Conservation (phyloP, 2,797 vertebrate genomes). For the Rhinoraja longicauda region DNA sequence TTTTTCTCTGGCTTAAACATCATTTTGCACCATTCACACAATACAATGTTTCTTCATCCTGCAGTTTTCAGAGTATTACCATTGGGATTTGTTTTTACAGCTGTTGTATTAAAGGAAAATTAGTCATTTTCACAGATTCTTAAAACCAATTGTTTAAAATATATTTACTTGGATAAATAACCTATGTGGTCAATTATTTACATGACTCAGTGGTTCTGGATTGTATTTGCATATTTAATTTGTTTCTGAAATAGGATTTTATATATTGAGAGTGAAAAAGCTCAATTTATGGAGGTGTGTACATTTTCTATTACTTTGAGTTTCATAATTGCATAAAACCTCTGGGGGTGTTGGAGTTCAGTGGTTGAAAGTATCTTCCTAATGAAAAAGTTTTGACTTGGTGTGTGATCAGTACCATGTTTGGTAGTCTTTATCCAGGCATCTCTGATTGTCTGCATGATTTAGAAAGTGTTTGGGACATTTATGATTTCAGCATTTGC, state of each 20-base stretch:
- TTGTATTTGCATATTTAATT: background rate
- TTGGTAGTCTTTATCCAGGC: background rate
- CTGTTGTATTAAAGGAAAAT: background rate
- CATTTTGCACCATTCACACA: conserved; percentile 49
- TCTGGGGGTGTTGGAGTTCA: background rate
- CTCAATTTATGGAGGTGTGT: background rate
- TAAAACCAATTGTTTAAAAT: conserved; percentile 10
- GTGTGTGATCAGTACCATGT: background rate
- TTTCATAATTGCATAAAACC: background rate
- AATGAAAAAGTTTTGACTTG: background rate
- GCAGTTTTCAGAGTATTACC: background rate
- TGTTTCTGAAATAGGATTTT: background rate
- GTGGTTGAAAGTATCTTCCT: background rate
- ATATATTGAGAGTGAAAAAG: background rate
- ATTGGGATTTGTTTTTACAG: background rate
- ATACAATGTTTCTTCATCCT: background rate
- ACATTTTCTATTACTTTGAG: background rate
- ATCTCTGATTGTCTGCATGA: background rate
- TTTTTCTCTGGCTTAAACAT: conserved; percentile 46
- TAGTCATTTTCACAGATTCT: background rate
- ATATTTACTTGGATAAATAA: background rate
- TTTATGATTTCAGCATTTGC: conserved; percentile 12
- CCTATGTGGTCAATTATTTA: background rate
- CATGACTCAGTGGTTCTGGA: background rate
- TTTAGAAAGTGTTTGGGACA: background rate